Percentiles rank a stretch among this genome's conserved stretches.
Evolutionary conservation across 2,888 invertebrate genomes (phyloP).

Genomic region (Ferdinandea cuprea): DNA sequence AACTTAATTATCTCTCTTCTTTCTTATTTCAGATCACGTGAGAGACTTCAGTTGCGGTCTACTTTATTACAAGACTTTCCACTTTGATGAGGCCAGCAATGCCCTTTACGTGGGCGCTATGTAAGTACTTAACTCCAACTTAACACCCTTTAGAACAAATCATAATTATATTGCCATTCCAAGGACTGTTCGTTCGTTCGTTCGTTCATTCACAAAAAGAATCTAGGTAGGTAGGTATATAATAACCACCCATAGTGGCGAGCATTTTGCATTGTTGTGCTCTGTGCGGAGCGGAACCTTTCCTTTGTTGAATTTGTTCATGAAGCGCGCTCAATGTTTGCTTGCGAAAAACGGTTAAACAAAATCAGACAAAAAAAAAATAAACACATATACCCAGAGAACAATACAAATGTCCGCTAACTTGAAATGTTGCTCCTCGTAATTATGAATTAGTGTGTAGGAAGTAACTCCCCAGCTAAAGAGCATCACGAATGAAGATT

Average conservation of each 20-base stretch:
- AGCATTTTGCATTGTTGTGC: neutral
- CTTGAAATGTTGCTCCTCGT: slow-evolving; percentile 72
- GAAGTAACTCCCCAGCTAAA: slow-evolving; percentile 65
- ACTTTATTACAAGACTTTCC: slow-evolving; percentile 95
- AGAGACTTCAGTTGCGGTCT: slow-evolving; percentile 95
- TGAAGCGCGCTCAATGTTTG: slow-evolving; percentile 18
- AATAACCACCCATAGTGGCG: slow-evolving; percentile 41
- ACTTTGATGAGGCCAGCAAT: slow-evolving; percentile 93
- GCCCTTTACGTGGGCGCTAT: slow-evolving; percentile 96
- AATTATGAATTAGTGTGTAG: slow-evolving; percentile 74
- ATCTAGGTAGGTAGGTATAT: slow-evolving; percentile 51
- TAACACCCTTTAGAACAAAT: slow-evolving; percentile 70
- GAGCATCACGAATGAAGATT: slow-evolving; percentile 75
- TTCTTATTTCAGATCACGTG: slow-evolving; percentile 91
- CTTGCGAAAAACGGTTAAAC: slow-evolving; percentile 61
- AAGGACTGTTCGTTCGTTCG: neutral
- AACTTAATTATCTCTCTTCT: slow-evolving; percentile 18
- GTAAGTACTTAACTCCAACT: slow-evolving; percentile 87
- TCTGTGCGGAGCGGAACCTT: no score
- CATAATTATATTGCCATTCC: slow-evolving; percentile 60
- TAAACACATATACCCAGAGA: slow-evolving; percentile 26
- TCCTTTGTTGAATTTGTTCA: slow-evolving; percentile 31
- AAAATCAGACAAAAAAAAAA: slow-evolving; percentile 42
- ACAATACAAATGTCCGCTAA: slow-evolving; percentile 74
- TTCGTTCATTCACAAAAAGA: slow-evolving; percentile 32